Evolutionary conservation across 2,888 invertebrate genomes (phyloP).

Genomic region (Tetanocera ferruginea): DNA sequence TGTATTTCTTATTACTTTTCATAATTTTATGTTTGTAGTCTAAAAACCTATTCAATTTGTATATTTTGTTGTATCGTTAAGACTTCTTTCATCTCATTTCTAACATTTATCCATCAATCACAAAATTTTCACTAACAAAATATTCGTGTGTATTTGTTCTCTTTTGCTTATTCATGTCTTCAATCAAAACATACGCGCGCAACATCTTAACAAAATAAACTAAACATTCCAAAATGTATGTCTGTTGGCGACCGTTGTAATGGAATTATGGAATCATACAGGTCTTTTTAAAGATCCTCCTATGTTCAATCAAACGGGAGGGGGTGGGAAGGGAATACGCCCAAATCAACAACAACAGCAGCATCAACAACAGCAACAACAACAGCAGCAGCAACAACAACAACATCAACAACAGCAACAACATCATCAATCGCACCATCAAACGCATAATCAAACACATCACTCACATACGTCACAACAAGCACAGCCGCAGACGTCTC

Average conservation of each 20-base stretch:
- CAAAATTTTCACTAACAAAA: slow-evolving; percentile 32
- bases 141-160: slow-evolving; percentile 30
- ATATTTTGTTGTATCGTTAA: not conserved
- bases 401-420: slow-evolving; percentile 46
- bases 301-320: slow-evolving; percentile 66
- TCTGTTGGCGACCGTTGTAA: not conserved
- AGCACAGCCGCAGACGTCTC: slow-evolving; percentile 45
- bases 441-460: not conserved
- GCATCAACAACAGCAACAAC: slow-evolving; percentile 59
- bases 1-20: too few species aligned
- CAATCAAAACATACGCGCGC: slow-evolving; percentile 16
- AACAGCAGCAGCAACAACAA: slow-evolving; percentile 50
- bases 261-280: slow-evolving; percentile 39
- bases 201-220: not conserved
- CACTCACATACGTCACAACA: slow-evolving; percentile 45
- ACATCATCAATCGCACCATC: slow-evolving; percentile 43
- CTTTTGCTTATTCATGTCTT: slow-evolving; percentile 18
- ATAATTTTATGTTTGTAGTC: not conserved
- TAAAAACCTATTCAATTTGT: not conserved
- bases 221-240: not conserved
- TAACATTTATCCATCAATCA: not conserved
- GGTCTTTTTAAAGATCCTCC: slow-evolving; percentile 65
- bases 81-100: slow-evolving; percentile 13
- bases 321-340: slow-evolving; percentile 68
- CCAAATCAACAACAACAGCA: slow-evolving; percentile 58